Conservation (phyloP, 2,888 invertebrate species). For the Hirtodrosophila trivittata region DNA sequence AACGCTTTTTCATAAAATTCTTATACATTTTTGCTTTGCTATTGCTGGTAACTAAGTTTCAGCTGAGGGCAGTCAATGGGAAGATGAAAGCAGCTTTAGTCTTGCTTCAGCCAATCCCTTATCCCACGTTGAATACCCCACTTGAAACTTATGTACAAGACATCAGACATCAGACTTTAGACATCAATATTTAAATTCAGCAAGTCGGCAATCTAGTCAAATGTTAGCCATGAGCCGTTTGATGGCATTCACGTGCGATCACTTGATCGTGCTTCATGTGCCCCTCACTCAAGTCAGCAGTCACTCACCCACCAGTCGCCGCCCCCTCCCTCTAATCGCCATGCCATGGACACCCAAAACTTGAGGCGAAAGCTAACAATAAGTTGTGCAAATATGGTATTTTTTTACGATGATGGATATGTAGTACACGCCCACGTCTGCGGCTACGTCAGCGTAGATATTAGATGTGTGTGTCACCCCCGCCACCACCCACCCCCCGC, state of each 20-base stretch:
- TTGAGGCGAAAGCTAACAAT: constrained; percentile 47
- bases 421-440: constrained; percentile 49
- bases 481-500: not conserved
- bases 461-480: no score
- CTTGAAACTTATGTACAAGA: no score
- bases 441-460: not conserved
- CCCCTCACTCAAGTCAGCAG: constrained; percentile 27
- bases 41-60: no score
- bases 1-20: not conserved
- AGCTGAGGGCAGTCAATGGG: no score
- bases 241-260: constrained; percentile 72
- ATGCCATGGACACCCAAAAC: constrained; percentile 15
- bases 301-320: constrained; percentile 26
- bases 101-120: no score
- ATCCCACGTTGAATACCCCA: no score
- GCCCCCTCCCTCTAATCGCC: constrained; percentile 7
- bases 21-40: no score
- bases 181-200: constrained; percentile 22
- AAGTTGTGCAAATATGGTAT: constrained; percentile 63
- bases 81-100: no score
- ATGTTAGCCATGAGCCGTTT: constrained; percentile 27
- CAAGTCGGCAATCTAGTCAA: constrained; percentile 48
- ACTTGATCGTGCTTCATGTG: constrained; percentile 66
- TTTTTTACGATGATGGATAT: constrained; percentile 54
- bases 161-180: not conserved